Base-by-base conservation (phyloP, 2,888 invertebrate genomes). In the Watsonalla binaria region DNA sequence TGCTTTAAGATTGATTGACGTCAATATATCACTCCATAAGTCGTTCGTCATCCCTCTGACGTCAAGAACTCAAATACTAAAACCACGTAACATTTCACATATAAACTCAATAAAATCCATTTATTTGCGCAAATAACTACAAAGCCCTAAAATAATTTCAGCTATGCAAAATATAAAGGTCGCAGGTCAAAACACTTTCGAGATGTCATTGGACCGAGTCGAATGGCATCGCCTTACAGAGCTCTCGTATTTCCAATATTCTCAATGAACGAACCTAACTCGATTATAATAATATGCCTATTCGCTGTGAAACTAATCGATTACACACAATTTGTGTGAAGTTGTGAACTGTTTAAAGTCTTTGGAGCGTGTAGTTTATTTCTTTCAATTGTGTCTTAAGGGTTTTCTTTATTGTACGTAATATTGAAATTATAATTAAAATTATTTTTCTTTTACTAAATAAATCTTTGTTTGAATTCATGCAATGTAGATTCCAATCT, bases 161-260 rank as follows among this genome's bases (percentile, higher is more conserved):
- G 14, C 37, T 53, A 57, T 48, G 37, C 37, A 37, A 35, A 48
- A 56, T 55, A 58, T 57, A 66, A 67, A 68, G 70, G 65, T 62
- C 65, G 59, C 24, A 60, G 72, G 62, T 66, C 68, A 65, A 61
- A 59, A 63, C 51, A 63, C 70, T 59, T 59, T 49, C 47, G 51
- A 51, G 53, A 59, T 57, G 65, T 53, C 56, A 47, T 57, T 62
- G 64, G 61, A 59, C 58, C 52, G 35, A 37, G 24, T 39, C 34
- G 37, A 51, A 54, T 57, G 34, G 56, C 57, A 59, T 62, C 42
- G 54, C 56, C 58, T 56, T 56, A 57, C 51, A 37, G 47, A 57
- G 50, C 55, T 57, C 57, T 51, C 62, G 55, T 53, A 59, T 68
- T 67, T 70, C 61, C 72, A 68, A 69, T 71, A 65, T 49, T 49